Evolutionary conservation across 64 coral and sea anemone genomes (phyloP), one percentile per base, ranked within the genome.

Genomic region (Platygyra sinensis): DNA sequence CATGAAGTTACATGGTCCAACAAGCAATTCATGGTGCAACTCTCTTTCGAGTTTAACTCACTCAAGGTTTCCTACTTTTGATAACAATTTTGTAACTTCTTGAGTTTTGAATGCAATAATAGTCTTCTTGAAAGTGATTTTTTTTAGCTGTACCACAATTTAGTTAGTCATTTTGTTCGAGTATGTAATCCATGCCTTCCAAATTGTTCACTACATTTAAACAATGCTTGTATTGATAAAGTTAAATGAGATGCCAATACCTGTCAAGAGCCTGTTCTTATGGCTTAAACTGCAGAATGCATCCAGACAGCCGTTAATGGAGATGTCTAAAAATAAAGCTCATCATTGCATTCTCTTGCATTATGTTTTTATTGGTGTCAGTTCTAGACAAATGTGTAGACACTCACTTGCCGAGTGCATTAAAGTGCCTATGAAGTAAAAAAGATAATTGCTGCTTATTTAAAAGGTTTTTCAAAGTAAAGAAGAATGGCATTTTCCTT

Each of bases 241-340:
- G 52, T 80, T 80, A 17, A 17, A 31, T 12, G n/a, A 27, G 19
- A 52, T 10, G 11, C n/a, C 15, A 77, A 10, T 20, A 16, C 33
- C 33, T 77, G 75, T 77, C 22, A 20, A 51, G 75, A 80, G 78
- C 52, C 52, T 19, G 30, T 62, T 80, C 50, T 27, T 24, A 71
- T 85, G 62, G 38, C 74, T 50, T 77, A 24, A 72, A 0, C 17
- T 46, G 63, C 78, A 50, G 30, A 72, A 72, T 71, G 36, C 62
- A 69, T 85, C 63, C 62, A 24, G 20, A 22, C 80, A 83, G 39
- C 15, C 22, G 42, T 27, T 24, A 64, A 22, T 72, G 81, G 63
- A 71, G 24, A 69, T 69, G n/a, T 69, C 49, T 24, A 72, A 42
- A 72, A 85, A 50, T 71, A 85, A 85, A 85, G 63, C 62, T 25